A percentile compares a stretch with the other conserved stretches of the same genome.
Conservation (phyloP, 2,888 invertebrate genomes). For the Copidosoma aretas region DNA sequence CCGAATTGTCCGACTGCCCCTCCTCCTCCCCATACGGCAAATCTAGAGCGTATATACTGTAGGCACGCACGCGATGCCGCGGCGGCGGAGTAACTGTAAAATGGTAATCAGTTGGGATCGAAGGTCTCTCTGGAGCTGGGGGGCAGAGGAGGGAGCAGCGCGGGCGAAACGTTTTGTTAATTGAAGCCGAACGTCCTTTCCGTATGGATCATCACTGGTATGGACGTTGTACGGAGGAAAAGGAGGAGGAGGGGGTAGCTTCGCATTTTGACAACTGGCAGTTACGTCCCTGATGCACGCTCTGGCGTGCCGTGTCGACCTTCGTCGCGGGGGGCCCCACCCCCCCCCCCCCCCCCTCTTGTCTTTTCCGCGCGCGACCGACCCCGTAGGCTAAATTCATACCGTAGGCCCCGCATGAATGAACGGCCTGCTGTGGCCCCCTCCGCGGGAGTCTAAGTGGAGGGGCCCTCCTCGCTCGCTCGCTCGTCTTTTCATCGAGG, state of each 20-base stretch:
- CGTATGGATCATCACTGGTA: too few relatives aligned
- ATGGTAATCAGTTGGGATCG: constrained; percentile 33
- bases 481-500: too few relatives aligned
- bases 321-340: constrained; percentile 44
- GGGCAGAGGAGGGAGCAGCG: neutral
- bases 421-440: too few relatives aligned
- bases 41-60: neutral
- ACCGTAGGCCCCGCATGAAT: constrained; percentile 11
- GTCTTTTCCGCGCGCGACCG: neutral
- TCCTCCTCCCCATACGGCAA: neutral
- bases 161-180: constrained; percentile 36
- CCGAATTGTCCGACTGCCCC: constrained; percentile 19
- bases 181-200: constrained; percentile 34
- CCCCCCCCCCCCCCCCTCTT: neutral
- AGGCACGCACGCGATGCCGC: neutral
- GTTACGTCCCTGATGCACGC: constrained; percentile 53
- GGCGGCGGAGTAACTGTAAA: constrained; percentile 6
- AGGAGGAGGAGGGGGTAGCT: constrained; percentile 41
- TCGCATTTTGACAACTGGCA: constrained; percentile 55
- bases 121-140: constrained; percentile 21
- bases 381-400: neutral
- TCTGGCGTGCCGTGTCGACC: constrained; percentile 50
- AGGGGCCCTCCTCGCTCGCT: too few relatives aligned
- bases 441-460: too few relatives aligned
- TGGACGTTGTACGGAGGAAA: too few relatives aligned